Evolutionary conservation across 1,140 invertebrate genomes (phyloP).

Genomic region (Drosophila serrata): DNA sequence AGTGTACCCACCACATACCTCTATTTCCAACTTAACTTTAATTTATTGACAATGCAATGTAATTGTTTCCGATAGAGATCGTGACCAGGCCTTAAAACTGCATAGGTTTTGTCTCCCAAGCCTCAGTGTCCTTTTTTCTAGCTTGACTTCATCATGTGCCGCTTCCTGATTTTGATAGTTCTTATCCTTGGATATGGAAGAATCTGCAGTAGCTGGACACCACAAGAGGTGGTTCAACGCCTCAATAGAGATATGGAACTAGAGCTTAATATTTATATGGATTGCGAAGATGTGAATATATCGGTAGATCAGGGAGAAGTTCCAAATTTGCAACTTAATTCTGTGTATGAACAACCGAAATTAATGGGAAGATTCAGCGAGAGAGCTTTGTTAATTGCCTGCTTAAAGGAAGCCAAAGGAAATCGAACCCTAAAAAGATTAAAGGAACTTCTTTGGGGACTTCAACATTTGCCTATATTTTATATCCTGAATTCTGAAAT

Average conservation of each 20-base stretch:
- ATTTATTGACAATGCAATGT: slow-evolving; percentile 47
- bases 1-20: slow-evolving; percentile 26
- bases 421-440: slow-evolving; percentile 4
- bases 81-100: slow-evolving; percentile 34
- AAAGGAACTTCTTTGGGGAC: slow-evolving; percentile 24
- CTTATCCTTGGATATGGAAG: not conserved
- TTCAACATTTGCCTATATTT: slow-evolving; percentile 15
- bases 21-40: slow-evolving; percentile 36
- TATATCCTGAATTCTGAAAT: not conserved
- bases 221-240: slow-evolving; percentile 18
- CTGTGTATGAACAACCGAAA: not conserved
- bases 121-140: slow-evolving; percentile 38
- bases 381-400: slow-evolving; percentile 18
- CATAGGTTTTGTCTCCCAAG: not conserved
- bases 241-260: slow-evolving; percentile 19
- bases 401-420: not conserved
- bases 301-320: not conserved
- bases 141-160: slow-evolving; percentile 15
- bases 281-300: slow-evolving; percentile 3
- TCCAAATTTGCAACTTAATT: not conserved
- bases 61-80: slow-evolving; percentile 49
- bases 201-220: not conserved
- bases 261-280: slow-evolving; percentile 29
- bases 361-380: slow-evolving; percentile 24
- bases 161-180: slow-evolving; percentile 1